Base-by-base conservation (phyloP, 1,140 invertebrate species). In the Heliconius nattereri region DNA sequence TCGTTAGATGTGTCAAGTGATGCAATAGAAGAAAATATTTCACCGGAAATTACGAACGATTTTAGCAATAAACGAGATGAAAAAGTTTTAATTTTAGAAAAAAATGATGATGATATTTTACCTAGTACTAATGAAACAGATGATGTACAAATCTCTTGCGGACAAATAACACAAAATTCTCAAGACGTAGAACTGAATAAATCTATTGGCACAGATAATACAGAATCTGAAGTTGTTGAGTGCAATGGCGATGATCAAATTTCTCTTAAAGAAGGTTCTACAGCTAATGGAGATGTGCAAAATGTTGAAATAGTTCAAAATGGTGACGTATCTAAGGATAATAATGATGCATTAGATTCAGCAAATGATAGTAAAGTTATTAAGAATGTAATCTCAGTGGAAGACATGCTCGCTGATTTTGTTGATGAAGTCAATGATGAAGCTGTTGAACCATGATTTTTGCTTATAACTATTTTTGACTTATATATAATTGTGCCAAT, bases 381-480 rank as follows among this genome's bases (percentile, higher is more conserved):
- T 29, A 85, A 81, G 81, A 86, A 83, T 79, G 82, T 70, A 26
- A 83, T 90, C 13, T 86, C 85, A 35, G 86, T 94, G 5, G 91
- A 93, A 81, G 93, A 93, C 74, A 94, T 94, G 93, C 79, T 94
- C 70, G 92, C 93, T 8, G 93, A 94, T 87, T 94, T 94, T 84
- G 93, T 94, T 35, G 92, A 94, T 86, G 93, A 94, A 87, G 88
- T 93, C 1, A 89, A 85, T 83, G 89, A 92, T 73, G 85, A 89
- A 73, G 49, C 78, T 57, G 26, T 45, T 60, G 73, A 75, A 74
- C 16, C 76, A 54, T 78, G 60, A 74, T 76, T 70, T 78, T 70
- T 78, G 71, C 16, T 37, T 19, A 71, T 71, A 6, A 16, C 19
- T 5, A 32, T n/a, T 20, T 72, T 72, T 71, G 7, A 71, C 3